Evolutionary conservation across 92 coral and sea anemone genomes (phyloP), one percentile per base, ranked within the genome.

Genomic region (Zoanthus solanderi): DNA sequence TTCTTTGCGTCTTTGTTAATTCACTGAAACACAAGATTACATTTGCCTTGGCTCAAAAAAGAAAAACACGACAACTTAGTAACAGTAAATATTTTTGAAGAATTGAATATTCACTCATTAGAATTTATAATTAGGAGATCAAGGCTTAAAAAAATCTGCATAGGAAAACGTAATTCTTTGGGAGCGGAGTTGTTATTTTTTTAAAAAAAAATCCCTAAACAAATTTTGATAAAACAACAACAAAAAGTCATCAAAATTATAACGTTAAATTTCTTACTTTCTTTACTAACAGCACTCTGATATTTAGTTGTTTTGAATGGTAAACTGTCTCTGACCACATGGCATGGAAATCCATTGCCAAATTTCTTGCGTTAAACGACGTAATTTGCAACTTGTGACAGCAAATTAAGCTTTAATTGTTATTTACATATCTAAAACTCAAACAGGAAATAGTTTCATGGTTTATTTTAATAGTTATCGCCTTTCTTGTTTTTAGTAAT

Each of bases 91-190:
- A 52, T 52, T 77, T 52, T 61, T 77, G 16, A 63, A 77, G 29
- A 77, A 63, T 48, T 75, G 30, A 13, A 34, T 30, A 53, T 76
- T 53, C 12, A 9, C 28, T 50, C 50, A 76, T 53, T 76, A 77
- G 13, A 77, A 77, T 77, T 77, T 54, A 46, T 77, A 77, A 31
- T 77, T n/a, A 52, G 63, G 15, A 76, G 52, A 34, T 54, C 61
- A 37, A 52, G 6, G 30, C 67, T 54, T 12, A 14, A 29, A 52
- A 30, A 6, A 28, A 46, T 52, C 47, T 50, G 57, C 15, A 16
- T 5, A 6, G 28, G 28, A 63, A 8, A 18, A 23, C 30, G 5
- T 17, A 18, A 4, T 1, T 10, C 18, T 58, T 18, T 3, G n/a
- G 28, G 4, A 17, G 17, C 3, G 23, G 9, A 63, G 30, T 7